Base-by-base conservation (phyloP, 2,888 invertebrate genomes). In the Dynastes grantii region DNA sequence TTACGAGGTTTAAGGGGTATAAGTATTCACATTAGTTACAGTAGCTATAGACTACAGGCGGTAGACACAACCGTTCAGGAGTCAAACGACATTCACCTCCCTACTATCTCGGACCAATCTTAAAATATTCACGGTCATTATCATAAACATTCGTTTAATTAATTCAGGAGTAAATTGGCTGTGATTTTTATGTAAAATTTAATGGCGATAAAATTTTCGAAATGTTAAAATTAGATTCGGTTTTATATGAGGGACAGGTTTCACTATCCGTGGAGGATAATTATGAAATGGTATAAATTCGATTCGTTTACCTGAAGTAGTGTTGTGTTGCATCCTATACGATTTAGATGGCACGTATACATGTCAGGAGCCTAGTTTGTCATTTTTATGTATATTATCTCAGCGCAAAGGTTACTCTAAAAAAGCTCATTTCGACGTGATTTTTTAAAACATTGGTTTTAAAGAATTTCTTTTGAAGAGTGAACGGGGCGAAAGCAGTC, bases 101-200 rank as follows among this genome's bases (percentile, higher is more conserved):
- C 29, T 75, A 78, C 77, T 81, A 81, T 81, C 80, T 79, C 77
- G 71, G 77, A 76, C 76, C 71, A 78, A 83, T 83, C 83, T 82
- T 83, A 83, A 83, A 82, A 79, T 81, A 83, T 83, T 82, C 83
- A 82, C 71, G 22, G 79, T 70, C 78, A 83, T 83, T 83, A 80
- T 79, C 83, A 83, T 83, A 83, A 81, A 82, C 81, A 81, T 80
- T 63, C 80, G 73, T 80, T 78, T 80, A 78, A 80, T 80, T 80
- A 80, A 79, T 79, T 79, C 79, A 63, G 79, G 40, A 70, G 68
- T 77, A 70, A 77, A 70, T 77, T 71, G 77, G 70, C 73, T 73
- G 73, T 73, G 73, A 73, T 73, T 73, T 73, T 73, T 73, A 73
- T 73, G 73, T 55, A 73, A 73, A 73, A 58, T 73, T 73, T 73